Evolutionary conservation across 2,113 vertebrate species (phyloP), one percentile per base, ranked within the genome.

Genomic region (Strix aluco): DNA sequence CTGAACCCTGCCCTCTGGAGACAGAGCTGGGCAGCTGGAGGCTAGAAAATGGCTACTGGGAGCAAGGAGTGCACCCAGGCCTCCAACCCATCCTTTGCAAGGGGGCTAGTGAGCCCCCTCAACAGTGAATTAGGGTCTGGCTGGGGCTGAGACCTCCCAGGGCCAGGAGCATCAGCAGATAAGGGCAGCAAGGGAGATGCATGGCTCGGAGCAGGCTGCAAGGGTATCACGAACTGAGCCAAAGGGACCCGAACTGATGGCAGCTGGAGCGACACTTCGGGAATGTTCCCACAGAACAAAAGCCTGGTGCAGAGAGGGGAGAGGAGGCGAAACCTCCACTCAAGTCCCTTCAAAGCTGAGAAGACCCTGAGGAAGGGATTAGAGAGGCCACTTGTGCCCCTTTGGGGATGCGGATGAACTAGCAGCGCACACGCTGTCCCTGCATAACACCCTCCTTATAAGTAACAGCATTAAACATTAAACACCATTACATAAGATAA

Each of bases 391-490:
- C 40, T 87, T 38, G 51, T 0, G 2, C 23, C 34, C 46, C 81
- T 59, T 52, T 0, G 0, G 63, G 44, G 29, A 77, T 36, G 44
- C 81, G 54, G 71, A 38, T 55, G 51, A 91, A 52, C 38, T 18
- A 72, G 58, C 3, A 3, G 52, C 3, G 1, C 65, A 86, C 10
- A 49, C 7, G 2, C 86, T 75, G 58, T 71, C 51, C 27, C 2
- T 36, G 81, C 10, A 0, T 51, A 49, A 72, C 1, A 2, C 52
- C 59, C 42, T 86, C 57, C 90, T 89, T 85, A 19, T 71, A 87
- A 94, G 81, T 30, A 86, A 75, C 62, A 58, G 81, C 93, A 96
- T 97, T 94, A 93, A 97, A 96, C 73, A 86, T 93, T 96, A 95
- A 97, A 61, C 54, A 66, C 26, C 12, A 13, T 97, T 95, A 94